Conservation (phyloP, 2,797 vertebrate species). For the Clarias laeviceps region DNA sequence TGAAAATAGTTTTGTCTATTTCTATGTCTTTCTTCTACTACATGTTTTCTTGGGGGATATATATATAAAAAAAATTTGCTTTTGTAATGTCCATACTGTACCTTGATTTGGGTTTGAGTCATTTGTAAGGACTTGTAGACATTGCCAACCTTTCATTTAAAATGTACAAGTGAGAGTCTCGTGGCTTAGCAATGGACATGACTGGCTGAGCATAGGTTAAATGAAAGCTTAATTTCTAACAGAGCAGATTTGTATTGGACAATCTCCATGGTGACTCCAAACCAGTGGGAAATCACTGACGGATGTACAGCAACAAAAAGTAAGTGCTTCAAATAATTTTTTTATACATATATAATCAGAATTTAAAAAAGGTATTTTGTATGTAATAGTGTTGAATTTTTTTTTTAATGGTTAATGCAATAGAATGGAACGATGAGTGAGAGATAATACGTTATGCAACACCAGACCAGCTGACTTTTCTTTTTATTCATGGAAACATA, state of each 20-base stretch:
- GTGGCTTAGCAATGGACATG: constrained; percentile 21
- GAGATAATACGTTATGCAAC: not conserved
- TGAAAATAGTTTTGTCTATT: not conserved
- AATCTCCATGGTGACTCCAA: constrained; percentile 72
- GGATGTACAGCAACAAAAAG: constrained; percentile 19
- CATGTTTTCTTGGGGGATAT: not conserved
- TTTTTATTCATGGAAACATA: constrained; percentile 13
- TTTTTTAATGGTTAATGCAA: not conserved
- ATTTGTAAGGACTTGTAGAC: not conserved
- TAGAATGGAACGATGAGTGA: not conserved
- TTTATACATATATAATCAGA: not conserved
- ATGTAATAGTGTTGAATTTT: not conserved
- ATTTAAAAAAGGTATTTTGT: not conserved
- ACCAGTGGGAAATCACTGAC: constrained; percentile 17
- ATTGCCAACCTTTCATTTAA: not conserved
- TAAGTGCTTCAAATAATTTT: constrained; percentile 1
- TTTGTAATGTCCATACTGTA: not conserved
- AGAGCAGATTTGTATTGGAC: constrained; percentile 65
- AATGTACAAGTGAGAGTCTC: constrained; percentile 12
- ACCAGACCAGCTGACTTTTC: not conserved
- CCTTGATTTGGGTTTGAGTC: not conserved
- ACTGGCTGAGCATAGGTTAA: constrained; percentile 32
- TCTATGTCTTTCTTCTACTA: not conserved
- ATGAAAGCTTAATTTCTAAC: constrained; percentile 74
- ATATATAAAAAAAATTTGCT: too few species aligned